Conservation (phyloP, 2,797 vertebrate genomes). For the Tachyglossus aculeatus region DNA sequence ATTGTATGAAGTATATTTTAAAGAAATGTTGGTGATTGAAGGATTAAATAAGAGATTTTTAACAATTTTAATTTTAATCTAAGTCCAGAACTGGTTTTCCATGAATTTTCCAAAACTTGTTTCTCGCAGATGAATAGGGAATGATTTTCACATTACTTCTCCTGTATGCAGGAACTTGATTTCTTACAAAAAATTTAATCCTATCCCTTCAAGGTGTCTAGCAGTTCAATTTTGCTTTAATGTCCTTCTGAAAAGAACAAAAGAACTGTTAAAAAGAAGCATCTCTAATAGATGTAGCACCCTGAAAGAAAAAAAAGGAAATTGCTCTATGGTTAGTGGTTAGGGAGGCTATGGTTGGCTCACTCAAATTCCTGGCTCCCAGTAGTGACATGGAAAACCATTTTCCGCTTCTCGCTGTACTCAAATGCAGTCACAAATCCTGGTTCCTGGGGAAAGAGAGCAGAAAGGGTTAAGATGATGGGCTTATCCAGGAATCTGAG, state of each 20-base stretch:
- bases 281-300: constrained; percentile 12
- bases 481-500: background rate
- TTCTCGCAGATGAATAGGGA: background rate
- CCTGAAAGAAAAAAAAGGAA: constrained; percentile 31
- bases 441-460: constrained; percentile 77
- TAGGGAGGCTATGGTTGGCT: constrained; percentile 51
- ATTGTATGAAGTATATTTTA: no score
- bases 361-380: constrained; percentile 98
- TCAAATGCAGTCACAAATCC: constrained; percentile 96
- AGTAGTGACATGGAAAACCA: constrained; percentile 94
- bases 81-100: background rate
- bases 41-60: no score
- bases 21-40: no score
- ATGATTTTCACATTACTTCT: constrained; percentile 10
- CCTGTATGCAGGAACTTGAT: constrained; percentile 4
- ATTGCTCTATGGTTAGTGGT: background rate
- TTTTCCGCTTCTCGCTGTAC: constrained; percentile 91
- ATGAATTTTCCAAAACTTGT: no score
- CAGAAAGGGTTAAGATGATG: background rate
- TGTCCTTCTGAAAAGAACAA: background rate
- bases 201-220: constrained; percentile 18
- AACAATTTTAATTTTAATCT: no score
- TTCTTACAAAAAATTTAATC: constrained; percentile 34
- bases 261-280: background rate
- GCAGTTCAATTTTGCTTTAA: constrained; percentile 25